Evolutionary conservation across 1,140 invertebrate genomes (phyloP), one percentile per base, ranked within the genome.

Genomic region (Camponotus vicinus): DNA sequence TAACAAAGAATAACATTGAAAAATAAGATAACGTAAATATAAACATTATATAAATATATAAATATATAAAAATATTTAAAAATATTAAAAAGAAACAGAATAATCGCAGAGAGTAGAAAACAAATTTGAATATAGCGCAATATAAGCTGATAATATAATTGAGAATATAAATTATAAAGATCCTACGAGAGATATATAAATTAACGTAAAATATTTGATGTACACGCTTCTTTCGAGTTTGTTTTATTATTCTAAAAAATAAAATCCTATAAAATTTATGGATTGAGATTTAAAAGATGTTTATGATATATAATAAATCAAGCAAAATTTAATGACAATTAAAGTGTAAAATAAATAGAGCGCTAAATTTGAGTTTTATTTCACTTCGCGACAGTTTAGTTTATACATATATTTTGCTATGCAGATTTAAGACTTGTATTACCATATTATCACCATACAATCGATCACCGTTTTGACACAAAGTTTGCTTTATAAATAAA

Each of bases 401-500:
- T 9, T 27, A 15, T 45, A 64, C 32, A 37, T 64, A 52, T 18
- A 52, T 18, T 52, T 18, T 52, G 49, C 3, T 52, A 52, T 15
- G 49, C 15, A 52, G 4, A 52, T 52, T 52, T 52, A 15, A 52
- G 8, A 45, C 42, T 8, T 45, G 11, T 2, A 13, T 49, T 52
- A 52, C 18, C 13, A 18, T 52, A 52, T 52, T 5, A 18, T 52
- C 18, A 27, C 6, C 42, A 2, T 15, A 78, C 52, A 59, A 70
- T 71, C 49, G 77, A 79, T 64, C 45, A 64, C n/a, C 32, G 3
- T 55, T n/a, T 9, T 55, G 61, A 79, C 34, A 55, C 8, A 67
- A 79, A 67, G 18, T 79, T 45, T 37, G n/a, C 45, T 37, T 5
- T n/a, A 55, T 52, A 55, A 79, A 67, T 55, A 9, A 80, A 32